Percentiles rank a stretch among this genome's conserved stretches.
These are phyloP conservation scores for Lemur catta DNA, from an alignment of 2,797 vertebrate genomes.

Conservation along the genomic window DNA sequence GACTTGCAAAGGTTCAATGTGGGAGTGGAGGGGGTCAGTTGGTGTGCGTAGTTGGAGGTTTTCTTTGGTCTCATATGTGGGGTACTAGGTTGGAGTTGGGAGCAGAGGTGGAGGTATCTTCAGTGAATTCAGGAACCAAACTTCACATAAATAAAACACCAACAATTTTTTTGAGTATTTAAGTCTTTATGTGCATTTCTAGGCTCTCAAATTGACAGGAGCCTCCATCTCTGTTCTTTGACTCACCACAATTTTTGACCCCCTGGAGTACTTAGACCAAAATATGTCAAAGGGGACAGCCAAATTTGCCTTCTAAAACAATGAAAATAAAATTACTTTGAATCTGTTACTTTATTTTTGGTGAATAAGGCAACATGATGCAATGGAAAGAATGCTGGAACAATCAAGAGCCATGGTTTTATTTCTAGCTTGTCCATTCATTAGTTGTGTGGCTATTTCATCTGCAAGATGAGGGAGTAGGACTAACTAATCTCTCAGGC, in stretches of 20 bases:
- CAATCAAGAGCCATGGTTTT: background rate
- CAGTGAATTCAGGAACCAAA: background rate
- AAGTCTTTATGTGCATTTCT: background rate
- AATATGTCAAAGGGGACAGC: background rate
- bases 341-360: background rate
- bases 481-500: background rate
- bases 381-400: background rate
- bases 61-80: background rate
- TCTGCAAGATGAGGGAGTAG: background rate
- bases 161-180: background rate
- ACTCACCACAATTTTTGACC: background rate
- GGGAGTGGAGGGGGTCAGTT: background rate
- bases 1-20: background rate
- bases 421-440: background rate
- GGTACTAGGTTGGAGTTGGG: background rate
- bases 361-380: background rate
- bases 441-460: background rate
- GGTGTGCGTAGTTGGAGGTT: background rate
- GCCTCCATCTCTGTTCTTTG: background rate
- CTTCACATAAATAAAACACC: background rate
- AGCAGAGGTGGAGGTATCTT: background rate
- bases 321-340: constrained; percentile 7
- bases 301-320: constrained; percentile 11
- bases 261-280: background rate
- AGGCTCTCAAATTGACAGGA: background rate